A percentile compares a stretch with the other conserved stretches of the same genome.
Evolutionary conservation across 2,888 invertebrate genomes (phyloP).

Genomic region (Cosmia pyralina): DNA sequence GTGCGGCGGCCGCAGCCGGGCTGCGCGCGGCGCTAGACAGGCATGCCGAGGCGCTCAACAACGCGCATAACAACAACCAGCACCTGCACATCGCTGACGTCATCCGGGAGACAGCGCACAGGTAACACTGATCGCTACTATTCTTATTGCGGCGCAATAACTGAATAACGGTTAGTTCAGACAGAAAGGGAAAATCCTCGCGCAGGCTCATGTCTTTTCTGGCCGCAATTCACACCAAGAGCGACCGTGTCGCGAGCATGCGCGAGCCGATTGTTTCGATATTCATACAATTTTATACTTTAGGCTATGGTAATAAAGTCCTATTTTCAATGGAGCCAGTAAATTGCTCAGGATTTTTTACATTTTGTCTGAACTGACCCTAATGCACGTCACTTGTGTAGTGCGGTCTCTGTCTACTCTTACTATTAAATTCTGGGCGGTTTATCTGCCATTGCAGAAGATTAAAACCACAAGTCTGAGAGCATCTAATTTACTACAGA

Average conservation of each 20-base stretch:
- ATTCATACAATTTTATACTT: too few relatives aligned
- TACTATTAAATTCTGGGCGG: neutral
- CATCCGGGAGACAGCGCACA: constrained; percentile 75
- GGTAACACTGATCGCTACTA: constrained; percentile 69
- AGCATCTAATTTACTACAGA: neutral
- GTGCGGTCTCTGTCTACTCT: neutral
- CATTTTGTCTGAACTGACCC: too few relatives aligned
- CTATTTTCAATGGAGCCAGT: too few relatives aligned
- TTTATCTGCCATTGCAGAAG: neutral
- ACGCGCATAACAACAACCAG: constrained; percentile 53
- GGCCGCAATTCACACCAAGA: too few relatives aligned
- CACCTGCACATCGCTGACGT: constrained; percentile 71
- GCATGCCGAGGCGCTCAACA: constrained; percentile 76
- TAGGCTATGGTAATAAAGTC: too few relatives aligned
- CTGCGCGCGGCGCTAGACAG: constrained; percentile 80
- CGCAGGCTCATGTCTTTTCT: too few relatives aligned
- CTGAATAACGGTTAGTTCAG: too few relatives aligned
- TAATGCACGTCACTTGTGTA: neutral
- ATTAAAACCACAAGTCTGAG: neutral
- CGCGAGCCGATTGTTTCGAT: too few relatives aligned
- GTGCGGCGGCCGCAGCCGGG: constrained; percentile 72
- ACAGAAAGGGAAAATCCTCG: too few relatives aligned
- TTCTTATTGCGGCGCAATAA: neutral
- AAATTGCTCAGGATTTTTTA: too few relatives aligned
- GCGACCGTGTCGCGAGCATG: too few relatives aligned